Evolutionary conservation across 1,140 invertebrate genomes (phyloP), one percentile per base, ranked within the genome.

Genomic region (Reticulitermes speratus): DNA sequence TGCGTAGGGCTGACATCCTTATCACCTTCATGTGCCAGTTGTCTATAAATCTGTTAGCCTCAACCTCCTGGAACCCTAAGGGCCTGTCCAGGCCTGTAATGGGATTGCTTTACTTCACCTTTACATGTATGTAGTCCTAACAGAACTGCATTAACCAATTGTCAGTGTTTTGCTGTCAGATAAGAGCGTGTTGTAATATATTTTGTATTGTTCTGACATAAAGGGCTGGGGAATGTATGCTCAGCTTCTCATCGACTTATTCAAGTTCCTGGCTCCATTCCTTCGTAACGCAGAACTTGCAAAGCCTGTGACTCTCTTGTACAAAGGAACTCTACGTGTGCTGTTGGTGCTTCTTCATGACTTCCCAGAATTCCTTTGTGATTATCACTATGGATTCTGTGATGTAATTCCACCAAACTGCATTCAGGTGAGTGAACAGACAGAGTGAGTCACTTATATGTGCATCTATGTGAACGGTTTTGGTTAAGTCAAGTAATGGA

Each of bases 311-410:
- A 97, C 97, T 88, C 92, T 96, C 82, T 91, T 99, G 3, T 99
- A 99, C 92, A 99, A 98, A 92, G 99, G 98, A 83, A 99, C 98
- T 9, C 92, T 99, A 14, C 94, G 98, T 87, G 97, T 99, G 1
- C 92, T 99, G n/a, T 91, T 99, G 23, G 98, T 99, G 0, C 92
- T 99, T 23, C 93, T 99, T 5, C 98, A 99, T 89, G 99, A 99
- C 91, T 99, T 99, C 91, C 99, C 99, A 0, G 99, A 99, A 91
- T 99, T 99, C 90, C 93, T 99, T 44, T 99, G 98, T 90, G 99
- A 99, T 89, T 99, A 99, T 90, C 98, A 99, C 90, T 99, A 99
- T 90, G 96, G 97, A n/a, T 99, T 99, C 91, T 99, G 99, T 91
- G 99, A 99, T 91, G 98, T 98, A 81, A 99, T 99, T 89, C 98